A percentile compares a stretch with the other conserved stretches of the same genome.
Conservation (phyloP, 2,113 vertebrate species). For the Paramormyrops kingsleyae region DNA sequence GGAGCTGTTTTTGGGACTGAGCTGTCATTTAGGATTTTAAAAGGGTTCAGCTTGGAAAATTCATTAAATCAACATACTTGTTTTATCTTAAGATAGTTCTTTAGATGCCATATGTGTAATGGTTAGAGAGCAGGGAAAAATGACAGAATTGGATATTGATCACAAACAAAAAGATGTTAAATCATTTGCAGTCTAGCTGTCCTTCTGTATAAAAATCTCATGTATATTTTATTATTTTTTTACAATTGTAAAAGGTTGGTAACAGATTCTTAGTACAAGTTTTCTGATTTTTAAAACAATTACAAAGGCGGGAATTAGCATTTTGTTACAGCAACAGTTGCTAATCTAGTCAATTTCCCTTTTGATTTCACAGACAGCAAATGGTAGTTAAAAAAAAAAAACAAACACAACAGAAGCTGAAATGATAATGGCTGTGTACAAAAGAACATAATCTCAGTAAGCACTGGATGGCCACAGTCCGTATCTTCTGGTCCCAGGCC, state of each 20-base stretch:
- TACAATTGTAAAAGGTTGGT: constrained; percentile 44
- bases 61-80: background rate
- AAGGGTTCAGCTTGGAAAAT: background rate
- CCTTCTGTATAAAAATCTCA: constrained; percentile 55
- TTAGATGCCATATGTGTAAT: background rate
- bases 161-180: background rate
- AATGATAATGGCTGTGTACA: background rate
- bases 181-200: background rate
- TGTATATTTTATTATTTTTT: constrained; percentile 58
- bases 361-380: constrained; percentile 46
- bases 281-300: constrained; percentile 46
- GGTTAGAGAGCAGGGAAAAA: background rate
- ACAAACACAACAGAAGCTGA: background rate
- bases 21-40: background rate
- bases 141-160: background rate
- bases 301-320: constrained; percentile 38
- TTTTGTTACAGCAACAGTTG: constrained; percentile 46
- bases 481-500: constrained; percentile 37
- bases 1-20: background rate
- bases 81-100: background rate
- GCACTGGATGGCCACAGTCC: constrained; percentile 44
- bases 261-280: constrained; percentile 45
- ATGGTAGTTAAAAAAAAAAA: constrained; percentile 41
- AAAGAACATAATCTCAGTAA: constrained; percentile 41
- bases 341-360: constrained; percentile 44